Evolutionary conservation across 2,888 invertebrate genomes (phyloP).

Genomic region (Metacarcinus magister): DNA sequence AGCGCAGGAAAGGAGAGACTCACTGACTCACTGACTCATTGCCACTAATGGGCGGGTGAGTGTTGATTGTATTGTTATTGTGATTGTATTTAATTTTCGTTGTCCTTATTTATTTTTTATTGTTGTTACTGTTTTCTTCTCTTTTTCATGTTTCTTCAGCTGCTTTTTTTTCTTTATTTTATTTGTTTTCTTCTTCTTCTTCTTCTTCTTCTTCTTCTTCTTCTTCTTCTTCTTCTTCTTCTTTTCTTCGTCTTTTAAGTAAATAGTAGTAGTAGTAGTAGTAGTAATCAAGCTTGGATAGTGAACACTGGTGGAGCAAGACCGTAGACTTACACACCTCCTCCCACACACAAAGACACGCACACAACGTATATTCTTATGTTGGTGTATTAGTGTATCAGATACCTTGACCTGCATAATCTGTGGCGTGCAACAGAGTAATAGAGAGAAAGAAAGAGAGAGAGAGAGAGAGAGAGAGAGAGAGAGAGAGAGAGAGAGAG

Average conservation of each 20-base stretch:
- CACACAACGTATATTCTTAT: neutral
- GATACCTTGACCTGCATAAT: too few relatives aligned
- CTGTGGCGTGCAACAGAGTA: too few relatives aligned
- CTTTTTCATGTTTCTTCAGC: too few relatives aligned
- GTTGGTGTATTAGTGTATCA: too few relatives aligned
- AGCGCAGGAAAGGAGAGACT: neutral
- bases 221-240: too few relatives aligned
- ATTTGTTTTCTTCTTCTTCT: too few relatives aligned
- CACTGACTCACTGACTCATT: neutral
- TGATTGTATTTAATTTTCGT: neutral
- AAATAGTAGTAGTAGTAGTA: neutral
- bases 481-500: too few relatives aligned
- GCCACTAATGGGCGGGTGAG: neutral
- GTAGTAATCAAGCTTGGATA: neutral
- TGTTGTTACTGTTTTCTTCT: neutral
- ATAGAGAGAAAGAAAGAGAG: too few relatives aligned
- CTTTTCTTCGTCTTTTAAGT: neutral
- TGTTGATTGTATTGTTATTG: neutral
- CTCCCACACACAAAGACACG: constrained; percentile 20
- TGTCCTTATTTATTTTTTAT: neutral
- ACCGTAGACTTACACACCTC: neutral
- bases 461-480: too few relatives aligned
- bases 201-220: too few relatives aligned
- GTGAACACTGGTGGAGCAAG: neutral
- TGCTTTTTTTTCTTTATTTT: too few relatives aligned